Evolutionary conservation across 2,888 invertebrate species (phyloP).

Genomic region (Ornithoptera alexandrae): DNA sequence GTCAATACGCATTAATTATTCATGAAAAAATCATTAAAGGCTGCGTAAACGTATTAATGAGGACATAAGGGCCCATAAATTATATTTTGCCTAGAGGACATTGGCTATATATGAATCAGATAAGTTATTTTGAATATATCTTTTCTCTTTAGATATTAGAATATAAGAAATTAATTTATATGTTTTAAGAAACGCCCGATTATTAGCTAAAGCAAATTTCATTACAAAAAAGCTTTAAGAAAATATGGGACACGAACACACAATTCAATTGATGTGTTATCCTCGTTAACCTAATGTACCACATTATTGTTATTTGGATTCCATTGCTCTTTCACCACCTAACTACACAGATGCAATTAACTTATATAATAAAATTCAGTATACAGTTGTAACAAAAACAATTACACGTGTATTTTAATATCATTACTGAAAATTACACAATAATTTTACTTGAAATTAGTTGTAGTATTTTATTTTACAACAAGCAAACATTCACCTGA

Average conservation of each 20-base stretch:
- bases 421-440: too few relatives aligned
- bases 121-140: not conserved
- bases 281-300: not conserved
- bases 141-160: too few relatives aligned
- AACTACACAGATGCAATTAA: too few relatives aligned
- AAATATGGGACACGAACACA: not conserved
- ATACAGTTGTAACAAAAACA: too few relatives aligned
- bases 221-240: not conserved
- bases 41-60: constrained; percentile 1
- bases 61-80: not conserved
- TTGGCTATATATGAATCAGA: not conserved
- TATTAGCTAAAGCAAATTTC: not conserved
- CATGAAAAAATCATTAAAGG: not conserved
- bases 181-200: not conserved
- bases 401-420: too few relatives aligned
- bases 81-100: not conserved
- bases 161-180: too few relatives aligned
- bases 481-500: too few relatives aligned
- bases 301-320: not conserved
- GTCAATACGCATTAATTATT: not conserved
- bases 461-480: too few relatives aligned
- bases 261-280: not conserved
- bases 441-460: too few relatives aligned
- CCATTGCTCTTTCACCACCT: not conserved
- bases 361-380: too few relatives aligned